A percentile compares a stretch with the other conserved stretches of the same genome.
These are phyloP conservation scores for Campoplex nolae DNA, from an alignment of 2,888 invertebrate species.

Conservation along the genomic window DNA sequence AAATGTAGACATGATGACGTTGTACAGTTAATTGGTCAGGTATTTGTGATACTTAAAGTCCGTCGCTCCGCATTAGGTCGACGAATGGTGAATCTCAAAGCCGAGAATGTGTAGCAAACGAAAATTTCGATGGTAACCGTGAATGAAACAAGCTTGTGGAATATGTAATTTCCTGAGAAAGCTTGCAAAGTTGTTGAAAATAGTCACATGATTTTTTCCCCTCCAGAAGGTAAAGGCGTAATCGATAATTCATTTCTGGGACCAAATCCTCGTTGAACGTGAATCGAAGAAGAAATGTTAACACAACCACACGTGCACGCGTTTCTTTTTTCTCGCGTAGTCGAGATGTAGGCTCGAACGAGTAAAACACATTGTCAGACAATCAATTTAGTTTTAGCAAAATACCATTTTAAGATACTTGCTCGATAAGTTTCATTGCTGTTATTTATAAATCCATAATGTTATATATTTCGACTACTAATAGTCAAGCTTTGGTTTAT, in stretches of 20 bases:
- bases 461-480: conserved; percentile 41
- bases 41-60: conserved; percentile 7
- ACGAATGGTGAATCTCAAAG: conserved; percentile 24
- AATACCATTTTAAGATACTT: conserved; percentile 37
- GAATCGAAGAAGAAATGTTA: conserved; percentile 1
- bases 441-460: conserved; percentile 24
- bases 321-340: conserved; percentile 33
- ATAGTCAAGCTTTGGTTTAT: conserved; percentile 19
- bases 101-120: neutral
- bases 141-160: conserved; percentile 44
- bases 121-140: conserved; percentile 40
- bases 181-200: conserved; percentile 58
- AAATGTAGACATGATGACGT: conserved; percentile 21
- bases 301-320: conserved; percentile 7
- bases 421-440: conserved; percentile 45
- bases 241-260: conserved; percentile 66
- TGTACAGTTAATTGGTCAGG: conserved; percentile 52
- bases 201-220: conserved; percentile 24
- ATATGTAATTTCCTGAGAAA: conserved; percentile 30
- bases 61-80: neutral
- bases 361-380: conserved; percentile 58
- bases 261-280: conserved; percentile 62
- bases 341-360: conserved; percentile 32
- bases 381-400: conserved; percentile 66
- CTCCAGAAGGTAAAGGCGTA: conserved; percentile 46